Evolutionary conservation across 2,888 invertebrate genomes (phyloP), one percentile per base, ranked within the genome.

Genomic region (Apotomis capreana): DNA sequence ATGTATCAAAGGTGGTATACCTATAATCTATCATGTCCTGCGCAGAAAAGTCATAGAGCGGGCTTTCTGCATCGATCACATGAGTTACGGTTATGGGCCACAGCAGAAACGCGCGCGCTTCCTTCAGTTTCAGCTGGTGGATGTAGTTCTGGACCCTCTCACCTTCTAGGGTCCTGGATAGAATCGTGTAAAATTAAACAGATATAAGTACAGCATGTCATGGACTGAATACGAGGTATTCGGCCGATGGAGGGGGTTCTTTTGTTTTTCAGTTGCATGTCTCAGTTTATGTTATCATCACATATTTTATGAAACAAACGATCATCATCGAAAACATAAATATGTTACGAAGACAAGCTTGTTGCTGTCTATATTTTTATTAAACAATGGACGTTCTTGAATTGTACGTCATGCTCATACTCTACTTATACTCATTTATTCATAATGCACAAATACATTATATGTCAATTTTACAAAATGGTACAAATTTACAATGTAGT

Each of bases 61-160:
- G 98, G 81, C 97, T 97, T 37, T 87, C 85, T 9, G 92, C 94
- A 81, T 97, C 95, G 76, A 98, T 98, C 73, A 94, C 94, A 86
- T 98, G 98, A 10, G 96, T 96, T 9, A 98, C 95, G 1, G 97
- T 97, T 80, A 97, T 95, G 0, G 98, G 98, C 98, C 98, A 98
- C 54, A 97, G 94, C 58, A 97, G 94, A 80, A 97, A 96, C 51
- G 96, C 95, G 0, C 95, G 95, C 64, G 95, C 94, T 74, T 95
- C 94, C 83, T 94, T 94, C 75, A 96, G 84, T 76, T 95, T 93
- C 62, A 97, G 89, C 78, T 95, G 95, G 78, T 95, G 95, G 79
- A 97, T 96, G 81, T 95, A 95, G 86, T 97, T 95, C 26, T 95
- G 95, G 5, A 97, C 92, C 46, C 95, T 85, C 85, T 97, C 97